Percentiles rank a stretch among this genome's conserved stretches.
phyloP scores from a whole-genome alignment of 2,113 vertebrate genomes.

The Alces alces region DNA sequence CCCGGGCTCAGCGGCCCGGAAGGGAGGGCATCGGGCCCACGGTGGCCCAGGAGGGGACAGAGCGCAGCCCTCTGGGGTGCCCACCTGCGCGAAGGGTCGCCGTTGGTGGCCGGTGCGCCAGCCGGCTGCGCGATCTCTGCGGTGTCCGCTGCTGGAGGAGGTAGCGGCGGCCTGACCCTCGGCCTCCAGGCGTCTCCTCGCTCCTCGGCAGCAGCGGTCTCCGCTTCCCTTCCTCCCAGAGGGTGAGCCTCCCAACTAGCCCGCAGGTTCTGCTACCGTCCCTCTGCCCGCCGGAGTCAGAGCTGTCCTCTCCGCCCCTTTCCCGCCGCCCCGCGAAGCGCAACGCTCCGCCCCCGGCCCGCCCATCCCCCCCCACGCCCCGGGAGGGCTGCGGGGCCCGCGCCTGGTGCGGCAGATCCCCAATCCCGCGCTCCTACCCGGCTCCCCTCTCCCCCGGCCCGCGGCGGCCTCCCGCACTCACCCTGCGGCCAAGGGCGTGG shows the following conservation, averaged over 20 bases:
- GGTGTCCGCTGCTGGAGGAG: not conserved
- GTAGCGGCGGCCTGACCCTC: not conserved
- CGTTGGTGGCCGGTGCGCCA: not conserved
- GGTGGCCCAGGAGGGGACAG: not conserved
- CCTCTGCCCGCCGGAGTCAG: not conserved
- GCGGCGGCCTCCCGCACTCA: not conserved
- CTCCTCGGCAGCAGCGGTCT: not conserved
- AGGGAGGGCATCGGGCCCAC: not conserved
- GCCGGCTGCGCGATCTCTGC: not conserved
- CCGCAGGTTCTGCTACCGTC: constrained; percentile 52
- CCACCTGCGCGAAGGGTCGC: constrained; percentile 46
- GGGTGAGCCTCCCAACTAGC: not conserved
- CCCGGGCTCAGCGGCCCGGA: not conserved
- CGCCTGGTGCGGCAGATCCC: not conserved
- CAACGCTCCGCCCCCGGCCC: constrained; percentile 43
- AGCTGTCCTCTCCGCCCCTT: constrained; percentile 63
- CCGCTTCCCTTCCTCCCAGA: not conserved
- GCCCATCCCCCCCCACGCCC: not conserved
- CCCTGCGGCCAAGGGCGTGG: not conserved
- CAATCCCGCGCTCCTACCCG: not conserved
- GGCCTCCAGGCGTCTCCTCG: not conserved
- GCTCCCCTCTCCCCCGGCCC: not conserved
- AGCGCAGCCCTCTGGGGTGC: not conserved
- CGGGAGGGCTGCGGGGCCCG: not conserved
- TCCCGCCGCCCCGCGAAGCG: constrained; percentile 31